These are phyloP conservation scores for Pilophorus perplexus DNA, from an alignment of 2,888 invertebrate genomes.

Conservation along the genomic window DNA sequence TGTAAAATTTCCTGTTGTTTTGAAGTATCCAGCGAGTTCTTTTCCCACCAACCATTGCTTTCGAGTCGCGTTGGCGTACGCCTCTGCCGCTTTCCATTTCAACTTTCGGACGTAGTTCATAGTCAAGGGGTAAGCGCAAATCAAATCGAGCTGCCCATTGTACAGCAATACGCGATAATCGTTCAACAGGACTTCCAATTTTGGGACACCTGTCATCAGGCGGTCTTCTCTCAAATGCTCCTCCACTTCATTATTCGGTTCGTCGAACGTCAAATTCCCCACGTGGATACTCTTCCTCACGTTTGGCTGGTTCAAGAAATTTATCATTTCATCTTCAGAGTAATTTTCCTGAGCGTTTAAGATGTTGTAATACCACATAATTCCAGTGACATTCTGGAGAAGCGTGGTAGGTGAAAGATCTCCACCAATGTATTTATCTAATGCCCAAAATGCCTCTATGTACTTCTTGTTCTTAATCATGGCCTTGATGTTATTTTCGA, in stretches of 20 bases:
- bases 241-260: constrained; percentile 59
- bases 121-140: constrained; percentile 84
- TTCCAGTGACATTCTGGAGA: constrained; percentile 67
- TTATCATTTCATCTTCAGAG: constrained; percentile 53
- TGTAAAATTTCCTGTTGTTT: constrained; percentile 63
- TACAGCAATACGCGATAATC: constrained; percentile 72
- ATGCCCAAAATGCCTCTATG: constrained; percentile 63
- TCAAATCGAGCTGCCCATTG: constrained; percentile 87
- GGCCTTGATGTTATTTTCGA: constrained; percentile 54
- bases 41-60: constrained; percentile 64
- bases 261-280: constrained; percentile 40
- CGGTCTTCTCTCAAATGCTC: constrained; percentile 68
- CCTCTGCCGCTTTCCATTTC: constrained; percentile 64
- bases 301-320: constrained; percentile 23
- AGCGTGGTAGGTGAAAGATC: constrained; percentile 55
- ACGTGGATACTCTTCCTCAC: constrained; percentile 46
- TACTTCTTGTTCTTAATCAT: constrained; percentile 66
- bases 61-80: constrained; percentile 65
- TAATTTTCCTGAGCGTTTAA: constrained; percentile 53
- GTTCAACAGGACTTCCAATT: constrained; percentile 66
- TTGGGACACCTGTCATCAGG: constrained; percentile 74
- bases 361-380: constrained; percentile 71
- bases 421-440: constrained; percentile 66
- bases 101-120: constrained; percentile 71
- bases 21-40: constrained; percentile 73